A percentile compares a stretch with the other conserved stretches of the same genome.
Evolutionary conservation across 1,140 invertebrate genomes (phyloP).

Genomic region (Brachionus sp.): DNA sequence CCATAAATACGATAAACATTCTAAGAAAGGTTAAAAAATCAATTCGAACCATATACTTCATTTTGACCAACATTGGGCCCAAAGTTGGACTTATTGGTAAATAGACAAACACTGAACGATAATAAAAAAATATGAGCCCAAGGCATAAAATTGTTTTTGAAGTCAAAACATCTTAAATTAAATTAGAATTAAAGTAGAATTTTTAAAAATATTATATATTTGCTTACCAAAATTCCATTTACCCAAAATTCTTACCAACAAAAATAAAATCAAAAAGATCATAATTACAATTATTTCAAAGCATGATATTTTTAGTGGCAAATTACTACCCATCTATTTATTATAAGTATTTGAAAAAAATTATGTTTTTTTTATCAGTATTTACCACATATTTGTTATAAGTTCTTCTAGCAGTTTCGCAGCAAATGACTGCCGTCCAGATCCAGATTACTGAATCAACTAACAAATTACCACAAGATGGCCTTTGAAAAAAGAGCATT

Average conservation of each 20-base stretch:
- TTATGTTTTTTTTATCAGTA: not conserved
- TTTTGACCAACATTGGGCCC: conserved; percentile 59
- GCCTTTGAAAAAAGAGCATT: too few relatives aligned
- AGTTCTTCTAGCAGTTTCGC: conserved; percentile 1
- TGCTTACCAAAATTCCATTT: conserved; percentile 31
- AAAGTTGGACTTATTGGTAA: conserved; percentile 60
- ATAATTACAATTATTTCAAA: conserved; percentile 51
- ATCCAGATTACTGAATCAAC: conserved; percentile 55
- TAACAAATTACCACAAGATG: conserved; percentile 57
- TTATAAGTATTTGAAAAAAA: not conserved
- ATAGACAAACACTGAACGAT: conserved; percentile 57
- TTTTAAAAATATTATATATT: not conserved
- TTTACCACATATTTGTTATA: conserved; percentile 38
- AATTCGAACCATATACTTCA: conserved; percentile 59
- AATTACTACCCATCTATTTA: conserved; percentile 17
- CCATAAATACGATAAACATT: conserved; percentile 60
- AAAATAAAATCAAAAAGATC: conserved; percentile 50
- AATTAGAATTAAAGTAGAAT: conserved; percentile 48
- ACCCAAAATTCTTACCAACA: conserved; percentile 49
- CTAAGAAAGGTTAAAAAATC: conserved; percentile 60
- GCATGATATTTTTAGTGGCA: conserved; percentile 48
- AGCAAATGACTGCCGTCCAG: conserved; percentile 51
- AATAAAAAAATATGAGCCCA: conserved; percentile 60
- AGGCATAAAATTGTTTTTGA: conserved; percentile 52
- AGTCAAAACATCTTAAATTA: conserved; percentile 49